Evolutionary conservation across 37 sponge, comb jelly and placozoan genomes (phyloP).

Genomic region (Lycopodina hypogea): DNA sequence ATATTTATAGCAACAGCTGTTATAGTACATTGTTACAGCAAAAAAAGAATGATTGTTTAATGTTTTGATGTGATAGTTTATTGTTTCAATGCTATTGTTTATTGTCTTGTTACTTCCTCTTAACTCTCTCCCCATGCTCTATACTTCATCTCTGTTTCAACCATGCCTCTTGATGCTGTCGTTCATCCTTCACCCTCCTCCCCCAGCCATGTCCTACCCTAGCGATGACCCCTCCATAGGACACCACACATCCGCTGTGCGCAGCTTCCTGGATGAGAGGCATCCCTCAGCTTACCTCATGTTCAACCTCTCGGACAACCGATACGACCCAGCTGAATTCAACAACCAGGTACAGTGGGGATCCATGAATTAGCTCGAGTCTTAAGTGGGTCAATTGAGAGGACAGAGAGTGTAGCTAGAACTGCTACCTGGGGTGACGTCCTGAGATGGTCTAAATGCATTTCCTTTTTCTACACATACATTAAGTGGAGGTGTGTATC

Average conservation of each 20-base stretch:
- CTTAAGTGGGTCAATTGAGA: background rate
- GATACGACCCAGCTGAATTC: constrained; percentile 65
- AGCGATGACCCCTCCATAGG: constrained; percentile 40
- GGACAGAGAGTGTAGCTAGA: background rate
- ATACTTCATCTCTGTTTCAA: background rate
- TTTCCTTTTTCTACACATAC: no score
- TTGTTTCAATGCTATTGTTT: no score
- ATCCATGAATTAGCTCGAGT: background rate
- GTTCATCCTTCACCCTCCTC: no score
- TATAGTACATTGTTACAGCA: no score
- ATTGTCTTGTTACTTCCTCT: background rate
- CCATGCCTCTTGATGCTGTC: background rate
- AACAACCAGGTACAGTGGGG: constrained; percentile 54
- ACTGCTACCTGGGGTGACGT: background rate
- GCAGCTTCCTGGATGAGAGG: constrained; percentile 58
- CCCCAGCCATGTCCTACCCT: constrained; percentile 78
- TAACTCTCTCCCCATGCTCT: background rate
- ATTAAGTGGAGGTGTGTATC: no score
- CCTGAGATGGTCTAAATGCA: no score
- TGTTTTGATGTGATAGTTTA: no score
- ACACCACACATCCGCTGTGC: constrained; percentile 57
- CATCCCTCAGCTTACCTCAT: constrained; percentile 77
- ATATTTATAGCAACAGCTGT: no score
- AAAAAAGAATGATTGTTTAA: no score
- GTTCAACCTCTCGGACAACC: constrained; percentile 77